Evolutionary conservation across 2,888 invertebrate species (phyloP), one percentile per base, ranked within the genome.

Genomic region (Drosophila infuscata): DNA sequence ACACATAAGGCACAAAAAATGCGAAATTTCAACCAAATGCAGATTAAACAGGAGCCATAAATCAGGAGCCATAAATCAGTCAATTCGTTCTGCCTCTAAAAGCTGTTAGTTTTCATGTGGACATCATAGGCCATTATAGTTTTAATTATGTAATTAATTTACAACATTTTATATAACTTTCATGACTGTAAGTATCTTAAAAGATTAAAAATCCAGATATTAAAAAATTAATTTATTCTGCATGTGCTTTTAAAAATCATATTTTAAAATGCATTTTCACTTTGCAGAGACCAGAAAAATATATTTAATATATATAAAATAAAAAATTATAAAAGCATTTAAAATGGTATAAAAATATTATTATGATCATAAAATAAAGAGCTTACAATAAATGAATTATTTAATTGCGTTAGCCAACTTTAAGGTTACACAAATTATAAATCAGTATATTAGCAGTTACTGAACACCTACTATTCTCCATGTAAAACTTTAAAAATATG

Each of bases 61-160:
- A 68, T 62, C 41, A 33, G 35, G 6, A 38, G 33, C 59, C 35
- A 29, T 54, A 68, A 43, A 68, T 62, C 68, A 74, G 62, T 12
- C 61, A 49, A 49, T 32, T 38, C 48, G 52, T 12, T 7, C 12
- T 6, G 36, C 30, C 25, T 5, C 15, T 11, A 1, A 7, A 52
- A 33, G 2, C 3, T 7, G 7, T 15, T 52, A 7, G 7, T 7
- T 43, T 11, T 32, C 7, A n/a, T 12, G 12, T 6, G 3, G 3
- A 32, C n/a, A 52, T 52, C 7, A 20, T 17, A 29, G 3, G 17
- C 3, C 7, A 12, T 51, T 33, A 20, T 33, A 20, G 20, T 3
- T 35, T 15, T 4, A 3, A 7, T 48, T 25, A 48, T 48, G 25
- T 25, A 20, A n/a, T 20, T 20, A 48, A 8, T 1, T n/a, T 8